Conservation (phyloP, 2,113 vertebrate species). For the Cynopterus brachyotis region DNA sequence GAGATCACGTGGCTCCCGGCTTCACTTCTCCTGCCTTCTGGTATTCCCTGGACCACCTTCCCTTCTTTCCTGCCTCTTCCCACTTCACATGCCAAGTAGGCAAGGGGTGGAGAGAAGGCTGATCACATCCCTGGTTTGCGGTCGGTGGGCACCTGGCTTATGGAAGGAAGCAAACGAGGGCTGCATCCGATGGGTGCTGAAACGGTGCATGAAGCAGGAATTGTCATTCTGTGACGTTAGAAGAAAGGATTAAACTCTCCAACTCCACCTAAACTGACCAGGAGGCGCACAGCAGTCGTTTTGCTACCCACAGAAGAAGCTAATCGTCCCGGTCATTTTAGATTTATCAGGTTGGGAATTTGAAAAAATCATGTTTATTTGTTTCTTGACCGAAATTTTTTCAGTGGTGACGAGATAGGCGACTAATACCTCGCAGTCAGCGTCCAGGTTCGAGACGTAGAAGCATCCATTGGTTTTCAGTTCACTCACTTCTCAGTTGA, state of each 20-base stretch:
- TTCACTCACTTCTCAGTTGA: neutral
- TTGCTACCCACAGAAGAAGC: neutral
- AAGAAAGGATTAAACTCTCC: neutral
- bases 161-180: neutral
- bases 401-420: neutral
- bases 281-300: neutral
- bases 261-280: rapidly evolving
- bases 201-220: neutral
- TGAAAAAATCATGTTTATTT: neutral
- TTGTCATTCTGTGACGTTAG: neutral
- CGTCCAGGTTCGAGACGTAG: neutral
- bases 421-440: neutral
- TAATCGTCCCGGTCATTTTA: neutral
- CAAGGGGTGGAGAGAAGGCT: neutral
- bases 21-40: neutral
- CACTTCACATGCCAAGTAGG: neutral
- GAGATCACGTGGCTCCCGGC: rapidly evolving
- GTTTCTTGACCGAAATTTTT: neutral
- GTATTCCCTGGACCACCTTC: neutral
- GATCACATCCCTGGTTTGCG: neutral
- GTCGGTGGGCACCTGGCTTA: neutral
- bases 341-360: neutral
- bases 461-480: neutral
- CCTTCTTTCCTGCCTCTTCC: neutral
- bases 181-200: neutral